These are phyloP conservation scores for Leucophenga montana DNA, from an alignment of 2,888 invertebrate species.

Conservation along the genomic window DNA sequence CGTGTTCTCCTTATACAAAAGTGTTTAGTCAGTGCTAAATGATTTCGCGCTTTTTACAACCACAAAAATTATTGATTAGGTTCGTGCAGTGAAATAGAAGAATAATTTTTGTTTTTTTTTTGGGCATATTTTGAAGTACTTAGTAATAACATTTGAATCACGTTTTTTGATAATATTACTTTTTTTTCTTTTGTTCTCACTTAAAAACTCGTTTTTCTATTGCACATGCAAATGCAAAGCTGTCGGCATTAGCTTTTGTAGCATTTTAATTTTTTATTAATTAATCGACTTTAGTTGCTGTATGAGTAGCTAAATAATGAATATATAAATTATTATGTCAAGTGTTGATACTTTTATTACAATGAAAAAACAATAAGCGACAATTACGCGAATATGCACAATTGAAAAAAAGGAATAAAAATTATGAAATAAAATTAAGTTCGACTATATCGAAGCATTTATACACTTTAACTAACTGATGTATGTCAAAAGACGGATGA, in stretches of 20 bases:
- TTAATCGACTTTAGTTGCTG: slow-evolving; percentile 42
- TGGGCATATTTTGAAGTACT: too few relatives aligned
- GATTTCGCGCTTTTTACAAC: slow-evolving; percentile 39
- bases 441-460: background rate
- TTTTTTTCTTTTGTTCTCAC: background rate
- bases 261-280: slow-evolving; percentile 42
- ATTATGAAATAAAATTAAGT: background rate
- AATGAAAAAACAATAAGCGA: slow-evolving; percentile 24
- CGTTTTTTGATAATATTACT: too few relatives aligned
- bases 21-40: slow-evolving; percentile 48
- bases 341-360: slow-evolving; percentile 63
- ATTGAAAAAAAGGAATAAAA: slow-evolving; percentile 8
- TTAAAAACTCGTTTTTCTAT: background rate
- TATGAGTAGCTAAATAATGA: slow-evolving; percentile 50
- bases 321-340: slow-evolving; percentile 64
- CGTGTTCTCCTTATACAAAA: slow-evolving; percentile 3
- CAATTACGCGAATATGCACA: slow-evolving; percentile 6
- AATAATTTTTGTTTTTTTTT: background rate
- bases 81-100: slow-evolving; percentile 9
- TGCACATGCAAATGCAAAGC: background rate
- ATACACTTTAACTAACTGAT: slow-evolving; percentile 33
- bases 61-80: slow-evolving; percentile 18
- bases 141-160: too few relatives aligned
- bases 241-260: background rate
- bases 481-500: too few relatives aligned